A percentile compares a stretch with the other conserved stretches of the same genome.
phyloP scores from a whole-genome alignment of 2,113 vertebrate species.

The Corythaixoides concolor region DNA sequence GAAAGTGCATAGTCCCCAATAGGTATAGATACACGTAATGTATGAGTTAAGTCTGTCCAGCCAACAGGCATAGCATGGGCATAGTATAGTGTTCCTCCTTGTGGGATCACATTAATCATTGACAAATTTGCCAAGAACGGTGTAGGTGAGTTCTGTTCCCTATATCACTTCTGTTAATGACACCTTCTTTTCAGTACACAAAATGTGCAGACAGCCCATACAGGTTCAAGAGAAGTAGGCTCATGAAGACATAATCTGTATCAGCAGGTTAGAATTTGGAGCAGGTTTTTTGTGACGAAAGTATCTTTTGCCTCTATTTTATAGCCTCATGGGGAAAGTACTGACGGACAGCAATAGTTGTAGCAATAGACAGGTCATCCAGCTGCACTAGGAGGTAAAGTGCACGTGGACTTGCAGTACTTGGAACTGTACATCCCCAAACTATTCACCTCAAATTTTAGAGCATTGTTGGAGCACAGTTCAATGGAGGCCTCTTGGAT shows the following conservation, averaged over 20 bases:
- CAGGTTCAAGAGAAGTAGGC: neutral
- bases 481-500: neutral
- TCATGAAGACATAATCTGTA: neutral
- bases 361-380: neutral
- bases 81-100: neutral
- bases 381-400: neutral
- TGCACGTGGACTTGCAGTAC: too few species aligned
- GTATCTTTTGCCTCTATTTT: neutral
- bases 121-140: neutral
- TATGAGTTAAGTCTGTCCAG: neutral
- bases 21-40: accelerated
- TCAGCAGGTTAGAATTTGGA: neutral
- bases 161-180: neutral
- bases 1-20: neutral
- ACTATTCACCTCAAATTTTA: neutral
- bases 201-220: neutral
- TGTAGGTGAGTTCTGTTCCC: neutral
- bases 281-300: neutral
- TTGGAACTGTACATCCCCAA: neutral
- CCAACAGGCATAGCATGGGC: neutral
- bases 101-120: neutral
- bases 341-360: neutral
- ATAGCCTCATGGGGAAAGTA: neutral
- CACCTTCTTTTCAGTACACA: neutral
- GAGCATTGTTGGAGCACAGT: neutral